Evolutionary conservation across 2,888 invertebrate genomes (phyloP), one percentile per base, ranked within the genome.

Genomic region (Apotomis betuletana): DNA sequence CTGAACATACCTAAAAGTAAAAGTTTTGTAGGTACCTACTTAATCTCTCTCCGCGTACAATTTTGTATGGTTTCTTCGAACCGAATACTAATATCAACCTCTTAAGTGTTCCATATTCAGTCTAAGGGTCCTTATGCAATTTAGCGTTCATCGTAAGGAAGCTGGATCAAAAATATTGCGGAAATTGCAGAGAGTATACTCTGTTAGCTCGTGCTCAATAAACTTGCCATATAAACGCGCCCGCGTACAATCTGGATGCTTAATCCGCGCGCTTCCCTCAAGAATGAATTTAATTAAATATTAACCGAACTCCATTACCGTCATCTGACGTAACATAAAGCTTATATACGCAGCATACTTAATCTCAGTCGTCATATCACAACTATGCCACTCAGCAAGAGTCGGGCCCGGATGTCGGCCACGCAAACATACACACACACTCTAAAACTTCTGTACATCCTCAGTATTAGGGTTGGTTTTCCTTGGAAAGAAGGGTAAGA

Each of bases 231-330:
- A 49, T 49, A 49, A 49, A 9, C 27, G 27, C 55, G 36, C 57
- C 36, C 36, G 5, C n/a, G 5, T 38, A 58, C 38, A 38, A 36
- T 58, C 6, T 10, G 13, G 63, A 44, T 15, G 13, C 55, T 64
- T 61, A 44, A 61, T 57, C 46, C 12, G 38, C 41, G 6, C 8
- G n/a, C 46, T 36, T 64, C 65, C 38, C 15, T 49, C 61, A 44
- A 27, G 44, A 44, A 52, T 6, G 55, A 57, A 67, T 71, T 71
- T 71, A 67, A 71, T 71, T 67, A 71, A 71, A 71, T 57, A 71
- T 71, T 71, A 67, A 71, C 67, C 51, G 27, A 27, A 55, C 71
- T 6, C 59, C 64, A 62, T 67, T 71, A 67, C 15, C 61, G 57
- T 57, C 57, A 38, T 41, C n/a, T 55, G 60, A 49, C 49, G 49